Evolutionary conservation across 2,888 invertebrate species (phyloP), one percentile per base, ranked within the genome.

Genomic region (Lysandra bellargus): DNA sequence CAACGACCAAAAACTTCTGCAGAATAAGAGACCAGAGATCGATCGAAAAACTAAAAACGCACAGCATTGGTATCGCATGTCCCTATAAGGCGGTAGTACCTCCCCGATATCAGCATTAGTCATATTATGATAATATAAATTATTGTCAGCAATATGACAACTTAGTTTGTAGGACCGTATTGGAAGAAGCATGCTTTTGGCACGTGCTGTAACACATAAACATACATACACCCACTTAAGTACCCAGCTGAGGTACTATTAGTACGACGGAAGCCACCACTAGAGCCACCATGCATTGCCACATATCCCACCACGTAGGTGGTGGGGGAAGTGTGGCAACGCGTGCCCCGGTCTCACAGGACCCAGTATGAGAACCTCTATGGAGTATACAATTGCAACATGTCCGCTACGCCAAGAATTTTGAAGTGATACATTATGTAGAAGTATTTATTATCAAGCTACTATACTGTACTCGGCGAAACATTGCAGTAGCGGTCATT

Each of bases 201-300:
- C 64, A 30, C 61, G 17, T 30, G 61, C 23, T 9, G 7, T 23
- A 30, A 30, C 23, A 61, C 3, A 30, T 7, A 2, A 49, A 49
- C 7, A 61, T 23, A 30, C n/a, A 1, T 64, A 64, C 64, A 64
- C 64, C 6, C 61, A n/a, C 23, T 53, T 14, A 73, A 37, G 5
- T 40, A 14, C 33, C 72, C 72, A 33, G 40, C 40, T 44, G n/a
- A n/a, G 44, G 23, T n/a, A 74, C 44, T 74, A 74, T 44, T 74
- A n/a, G 74, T 74, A n/a, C n/a, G 74, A 74, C 74, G 74, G 74
- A 74, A 74, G 44, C 74, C 23, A 40, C 74, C 40, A 74, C 30
- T n/a, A 23, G n/a, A 23, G 61, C 49, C 9, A 49, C 49, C 49
- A 49, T 49, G 9, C 49, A 49, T 49, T 49, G 49, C 49, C 49